Evolutionary conservation across 2,888 invertebrate species (phyloP).

Genomic region (Tinea pellionella): DNA sequence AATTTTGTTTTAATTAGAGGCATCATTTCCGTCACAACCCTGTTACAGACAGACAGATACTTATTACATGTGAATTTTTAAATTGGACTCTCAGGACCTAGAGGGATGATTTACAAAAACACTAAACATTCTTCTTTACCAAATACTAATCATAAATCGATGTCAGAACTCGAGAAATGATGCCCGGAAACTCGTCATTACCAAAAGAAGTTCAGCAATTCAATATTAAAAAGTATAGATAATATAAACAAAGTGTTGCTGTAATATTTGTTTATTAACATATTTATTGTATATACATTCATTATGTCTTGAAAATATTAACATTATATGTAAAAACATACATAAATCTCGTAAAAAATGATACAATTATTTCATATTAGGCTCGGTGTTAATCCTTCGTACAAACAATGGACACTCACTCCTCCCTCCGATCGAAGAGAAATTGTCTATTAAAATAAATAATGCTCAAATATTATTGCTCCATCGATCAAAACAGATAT

Average conservation of each 20-base stretch:
- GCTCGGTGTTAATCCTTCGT: constrained; percentile 36
- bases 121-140: too few relatives aligned
- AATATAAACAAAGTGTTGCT: not conserved
- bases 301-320: constrained; percentile 61
- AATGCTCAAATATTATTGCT: constrained; percentile 21
- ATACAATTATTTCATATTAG: constrained; percentile 46
- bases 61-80: too few relatives aligned
- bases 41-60: too few relatives aligned
- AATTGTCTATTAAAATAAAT: constrained; percentile 19
- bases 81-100: too few relatives aligned
- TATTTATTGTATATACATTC: constrained; percentile 63
- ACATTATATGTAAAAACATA: constrained; percentile 45
- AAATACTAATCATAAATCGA: too few relatives aligned
- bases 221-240: not conserved
- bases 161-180: too few relatives aligned
- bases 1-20: not conserved
- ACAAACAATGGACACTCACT: constrained; percentile 5
- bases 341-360: constrained; percentile 47
- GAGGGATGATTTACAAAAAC: too few relatives aligned
- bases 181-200: too few relatives aligned
- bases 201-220: too few relatives aligned
- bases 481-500: constrained; percentile 28
- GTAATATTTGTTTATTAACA: constrained; percentile 54
- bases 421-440: not conserved
- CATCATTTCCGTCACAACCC: too few relatives aligned